Conservation (phyloP, 2,797 vertebrate species). For the Carcharodon carcharias region DNA sequence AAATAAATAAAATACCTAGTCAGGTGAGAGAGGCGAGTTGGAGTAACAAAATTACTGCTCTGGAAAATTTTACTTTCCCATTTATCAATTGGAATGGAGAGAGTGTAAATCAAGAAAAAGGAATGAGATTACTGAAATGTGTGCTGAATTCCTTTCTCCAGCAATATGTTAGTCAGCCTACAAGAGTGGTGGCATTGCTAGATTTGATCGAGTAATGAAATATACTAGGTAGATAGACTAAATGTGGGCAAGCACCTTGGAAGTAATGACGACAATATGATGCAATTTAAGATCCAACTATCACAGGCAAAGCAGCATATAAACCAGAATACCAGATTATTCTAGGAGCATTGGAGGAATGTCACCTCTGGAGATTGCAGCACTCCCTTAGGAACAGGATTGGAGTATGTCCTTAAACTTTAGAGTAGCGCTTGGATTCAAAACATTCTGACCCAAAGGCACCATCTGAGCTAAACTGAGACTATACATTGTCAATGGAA, state of each 20-base stretch:
- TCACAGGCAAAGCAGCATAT: neutral
- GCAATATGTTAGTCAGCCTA: neutral
- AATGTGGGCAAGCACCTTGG: neutral
- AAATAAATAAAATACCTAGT: neutral
- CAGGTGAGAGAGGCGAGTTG: neutral
- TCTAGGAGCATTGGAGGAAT: neutral
- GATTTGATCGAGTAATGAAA: neutral
- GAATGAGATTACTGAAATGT: neutral
- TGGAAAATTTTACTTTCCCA: neutral
- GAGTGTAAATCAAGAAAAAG: neutral
- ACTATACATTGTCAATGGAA: neutral
- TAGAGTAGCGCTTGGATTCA: neutral
- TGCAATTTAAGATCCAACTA: neutral
- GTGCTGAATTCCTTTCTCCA: neutral
- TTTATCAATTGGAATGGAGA: neutral
- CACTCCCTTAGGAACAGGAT: too few species aligned
- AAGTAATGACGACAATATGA: neutral
- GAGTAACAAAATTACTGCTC: neutral
- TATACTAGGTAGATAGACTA: neutral
- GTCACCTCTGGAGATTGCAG: too few species aligned
- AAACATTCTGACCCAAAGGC: neutral
- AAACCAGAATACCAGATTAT: neutral
- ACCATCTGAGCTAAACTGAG: neutral
- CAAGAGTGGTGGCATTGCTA: neutral
- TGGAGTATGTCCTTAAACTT: neutral